Evolutionary conservation across 1,140 invertebrate species (phyloP).

Genomic region (Megalopta genalis): DNA sequence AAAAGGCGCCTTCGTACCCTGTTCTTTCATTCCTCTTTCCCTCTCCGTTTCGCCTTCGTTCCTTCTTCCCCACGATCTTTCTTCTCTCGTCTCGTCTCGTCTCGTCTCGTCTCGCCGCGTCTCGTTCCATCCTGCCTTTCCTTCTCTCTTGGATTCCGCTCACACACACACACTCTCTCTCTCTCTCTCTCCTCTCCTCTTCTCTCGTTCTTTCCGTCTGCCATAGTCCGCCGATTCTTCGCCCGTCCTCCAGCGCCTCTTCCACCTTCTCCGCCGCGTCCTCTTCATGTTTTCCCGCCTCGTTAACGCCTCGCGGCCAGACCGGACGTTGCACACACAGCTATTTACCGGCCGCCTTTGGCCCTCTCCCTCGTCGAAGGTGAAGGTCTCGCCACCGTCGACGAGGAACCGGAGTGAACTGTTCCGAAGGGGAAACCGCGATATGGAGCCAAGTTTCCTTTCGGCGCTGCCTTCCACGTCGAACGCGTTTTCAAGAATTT

Average conservation of each 20-base stretch:
- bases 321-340: slow-evolving; percentile 64
- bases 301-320: slow-evolving; percentile 70
- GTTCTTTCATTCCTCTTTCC: slow-evolving; percentile 50
- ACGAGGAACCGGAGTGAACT: slow-evolving; percentile 16
- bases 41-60: slow-evolving; percentile 27
- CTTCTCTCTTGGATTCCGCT: too few relatives aligned
- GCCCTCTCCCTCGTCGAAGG: slow-evolving; percentile 39
- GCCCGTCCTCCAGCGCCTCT: slow-evolving; percentile 53
- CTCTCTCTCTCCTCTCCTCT: neutral
- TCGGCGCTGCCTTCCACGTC: neutral
- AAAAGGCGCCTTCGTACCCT: slow-evolving; percentile 64
- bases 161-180: too few relatives aligned
- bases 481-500: neutral
- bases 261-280: slow-evolving; percentile 54
- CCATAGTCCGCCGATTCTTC: slow-evolving; percentile 45
- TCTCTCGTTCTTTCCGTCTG: slow-evolving; percentile 14
- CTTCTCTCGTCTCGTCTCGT: neutral
- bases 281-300: slow-evolving; percentile 70
- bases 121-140: slow-evolving; percentile 32
- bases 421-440: slow-evolving; percentile 27
- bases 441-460: slow-evolving; percentile 23
- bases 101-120: neutral
- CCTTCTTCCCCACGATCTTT: slow-evolving; percentile 29
- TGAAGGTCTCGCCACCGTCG: slow-evolving; percentile 47
- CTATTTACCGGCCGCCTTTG: slow-evolving; percentile 64